Conservation (phyloP, 1,140 invertebrate genomes). For the Octopus sinensis region DNA sequence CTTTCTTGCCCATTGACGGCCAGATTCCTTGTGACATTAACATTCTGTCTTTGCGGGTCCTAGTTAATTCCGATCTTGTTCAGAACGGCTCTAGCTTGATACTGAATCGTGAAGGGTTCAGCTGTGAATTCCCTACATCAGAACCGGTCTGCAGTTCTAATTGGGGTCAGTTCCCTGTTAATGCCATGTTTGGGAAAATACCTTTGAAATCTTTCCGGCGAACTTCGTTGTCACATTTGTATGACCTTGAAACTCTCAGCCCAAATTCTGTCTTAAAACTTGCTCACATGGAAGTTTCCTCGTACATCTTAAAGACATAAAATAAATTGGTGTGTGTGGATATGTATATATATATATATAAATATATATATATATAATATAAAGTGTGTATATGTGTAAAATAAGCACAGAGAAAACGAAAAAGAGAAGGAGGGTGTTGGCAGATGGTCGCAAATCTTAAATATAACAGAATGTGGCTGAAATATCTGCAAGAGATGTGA, state of each 20-base stretch:
- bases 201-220: slow-evolving; percentile 30
- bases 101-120: slow-evolving; percentile 42
- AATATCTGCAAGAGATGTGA: too few species aligned
- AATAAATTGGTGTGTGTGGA: neutral
- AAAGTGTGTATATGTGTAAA: too few species aligned
- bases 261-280: slow-evolving; percentile 26
- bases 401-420: too few species aligned
- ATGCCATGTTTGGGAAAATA: slow-evolving; percentile 36
- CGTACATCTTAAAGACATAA: slow-evolving; percentile 20
- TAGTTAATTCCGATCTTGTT: slow-evolving; percentile 37
- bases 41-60: slow-evolving; percentile 38
- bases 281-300: slow-evolving; percentile 36
- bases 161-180: slow-evolving; percentile 23
- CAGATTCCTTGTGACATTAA: slow-evolving; percentile 45
- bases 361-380: too few species aligned
- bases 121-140: slow-evolving; percentile 37
- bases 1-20: slow-evolving; percentile 26
- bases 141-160: slow-evolving; percentile 25
- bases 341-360: too few species aligned
- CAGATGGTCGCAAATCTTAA: too few species aligned
- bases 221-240: slow-evolving; percentile 44
- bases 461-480: too few species aligned
- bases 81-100: slow-evolving; percentile 46
- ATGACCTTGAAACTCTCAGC: slow-evolving; percentile 28
- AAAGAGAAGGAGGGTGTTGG: too few species aligned